Base-by-base conservation (phyloP, 2,113 vertebrate species). In the Turdus rufiventris region DNA sequence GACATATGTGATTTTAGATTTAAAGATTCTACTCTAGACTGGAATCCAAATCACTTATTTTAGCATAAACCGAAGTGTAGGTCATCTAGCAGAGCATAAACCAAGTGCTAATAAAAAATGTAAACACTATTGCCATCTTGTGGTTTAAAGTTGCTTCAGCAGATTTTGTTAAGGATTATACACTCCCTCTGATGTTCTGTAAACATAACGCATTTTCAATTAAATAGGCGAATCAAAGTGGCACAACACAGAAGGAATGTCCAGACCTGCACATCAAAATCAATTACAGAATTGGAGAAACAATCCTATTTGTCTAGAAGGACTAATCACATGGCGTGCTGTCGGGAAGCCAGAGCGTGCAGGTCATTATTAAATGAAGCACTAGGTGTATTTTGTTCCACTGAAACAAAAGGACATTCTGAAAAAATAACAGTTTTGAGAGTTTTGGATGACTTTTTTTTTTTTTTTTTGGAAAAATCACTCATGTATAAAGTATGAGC, bases 101-200 rank as follows among this genome's bases (percentile, higher is more conserved):
- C 38, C 33, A 91, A 47, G 58, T 24, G 42, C 48, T 88, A 84
- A 68, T 67, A 79, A 95, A 96, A 96, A 95, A 94, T 77, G 92
- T 96, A 96, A 98, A 75, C 97, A 92, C 96, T 92, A 96, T 80
- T 97, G 98, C 98, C 98, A 98, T 97, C 98, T 98, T 97, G 98
- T 98, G 98, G 98, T 56, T 94, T 63, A 42, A 75, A 56, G 65
- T 20, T 48, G 97, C 48, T 54, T 94, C 89, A 80, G 96, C 98
- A 97, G 19, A 92, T 94, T 92, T 58, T 65, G 36, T 33, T 54
- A 21, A 5, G 4, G 38, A 61, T 72, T 53, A 8, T 23, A 29
- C 10, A 24, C 61, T 94, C 51, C 18, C 40, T 78, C 83, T 47
- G 70, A 84, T 70, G 56, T 60, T 94, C 92, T 79, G 74, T 38